Evolutionary conservation across 2,113 vertebrate species (phyloP).

Genomic region (Tichodroma muraria): DNA sequence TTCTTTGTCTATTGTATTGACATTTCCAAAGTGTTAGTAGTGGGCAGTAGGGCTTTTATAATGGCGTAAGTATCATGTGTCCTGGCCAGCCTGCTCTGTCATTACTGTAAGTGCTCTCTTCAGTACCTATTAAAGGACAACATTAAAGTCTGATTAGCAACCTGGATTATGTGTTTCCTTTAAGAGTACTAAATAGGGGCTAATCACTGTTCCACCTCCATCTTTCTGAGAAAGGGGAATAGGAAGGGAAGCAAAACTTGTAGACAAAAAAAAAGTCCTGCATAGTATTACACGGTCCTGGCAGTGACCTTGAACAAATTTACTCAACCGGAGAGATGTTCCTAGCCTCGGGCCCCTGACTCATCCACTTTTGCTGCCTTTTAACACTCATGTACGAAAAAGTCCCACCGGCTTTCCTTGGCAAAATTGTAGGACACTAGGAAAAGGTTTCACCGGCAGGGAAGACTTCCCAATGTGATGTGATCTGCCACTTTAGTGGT

Average conservation of each 20-base stretch:
- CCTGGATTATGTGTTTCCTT: neutral
- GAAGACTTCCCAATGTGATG: rapidly evolving
- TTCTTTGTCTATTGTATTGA: rapidly evolving
- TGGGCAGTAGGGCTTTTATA: rapidly evolving
- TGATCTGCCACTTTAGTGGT: rapidly evolving
- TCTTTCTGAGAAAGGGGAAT: rapidly evolving
- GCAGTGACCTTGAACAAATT: rapidly evolving
- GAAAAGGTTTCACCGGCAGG: neutral
- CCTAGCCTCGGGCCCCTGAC: rapidly evolving
- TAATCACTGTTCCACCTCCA: rapidly evolving
- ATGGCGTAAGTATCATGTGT: rapidly evolving
- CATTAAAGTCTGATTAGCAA: rapidly evolving
- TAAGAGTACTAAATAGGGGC: rapidly evolving
- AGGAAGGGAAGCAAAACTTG: neutral
- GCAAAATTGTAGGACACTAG: rapidly evolving
- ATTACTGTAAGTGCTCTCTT: rapidly evolving
- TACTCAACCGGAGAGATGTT: rapidly evolving
- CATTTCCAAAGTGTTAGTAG: rapidly evolving
- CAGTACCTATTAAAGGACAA: rapidly evolving
- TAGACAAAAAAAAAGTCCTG: rapidly evolving
- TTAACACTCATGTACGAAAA: rapidly evolving
- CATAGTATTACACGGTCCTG: rapidly evolving
- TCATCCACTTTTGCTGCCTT: rapidly evolving
- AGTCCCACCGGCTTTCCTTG: rapidly evolving
- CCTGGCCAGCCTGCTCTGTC: rapidly evolving